Evolutionary conservation across 53 echinoderm and acorn worm species (phyloP).

Genomic region (Paelopatides confundens): DNA sequence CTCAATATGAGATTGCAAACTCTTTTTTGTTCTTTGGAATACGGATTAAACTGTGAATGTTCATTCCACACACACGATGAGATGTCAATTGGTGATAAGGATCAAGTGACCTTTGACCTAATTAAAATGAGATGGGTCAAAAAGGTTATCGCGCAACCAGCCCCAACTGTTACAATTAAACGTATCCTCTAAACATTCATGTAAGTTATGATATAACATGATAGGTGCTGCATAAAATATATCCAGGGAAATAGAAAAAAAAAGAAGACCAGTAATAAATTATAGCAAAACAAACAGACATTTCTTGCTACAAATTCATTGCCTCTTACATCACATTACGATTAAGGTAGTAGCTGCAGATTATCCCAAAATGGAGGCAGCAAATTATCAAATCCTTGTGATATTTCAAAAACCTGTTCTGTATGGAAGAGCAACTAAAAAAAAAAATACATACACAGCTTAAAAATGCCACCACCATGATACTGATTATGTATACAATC

Average conservation of each 20-base stretch:
- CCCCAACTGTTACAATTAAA: not conserved
- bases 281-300: not conserved
- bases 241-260: not conserved
- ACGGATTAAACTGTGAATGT: no score
- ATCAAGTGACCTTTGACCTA: not conserved
- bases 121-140: not conserved
- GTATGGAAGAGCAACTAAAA: conserved; percentile 38
- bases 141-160: not conserved
- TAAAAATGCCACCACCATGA: conserved; percentile 34
- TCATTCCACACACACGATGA: no score
- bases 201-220: not conserved
- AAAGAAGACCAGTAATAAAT: no score
- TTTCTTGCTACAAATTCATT: not conserved
- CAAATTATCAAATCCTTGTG: not conserved
- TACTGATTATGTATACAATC: conserved; percentile 5
- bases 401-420: not conserved
- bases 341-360: not conserved
- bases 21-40: not conserved
- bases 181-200: not conserved
- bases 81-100: not conserved
- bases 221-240: conserved; percentile 5
- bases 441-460: not conserved
- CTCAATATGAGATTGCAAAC: not conserved
- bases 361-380: not conserved
- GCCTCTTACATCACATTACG: not conserved